phyloP scores from a whole-genome alignment of 2,888 invertebrate genomes.

The Lasioglossum calceatum region DNA sequence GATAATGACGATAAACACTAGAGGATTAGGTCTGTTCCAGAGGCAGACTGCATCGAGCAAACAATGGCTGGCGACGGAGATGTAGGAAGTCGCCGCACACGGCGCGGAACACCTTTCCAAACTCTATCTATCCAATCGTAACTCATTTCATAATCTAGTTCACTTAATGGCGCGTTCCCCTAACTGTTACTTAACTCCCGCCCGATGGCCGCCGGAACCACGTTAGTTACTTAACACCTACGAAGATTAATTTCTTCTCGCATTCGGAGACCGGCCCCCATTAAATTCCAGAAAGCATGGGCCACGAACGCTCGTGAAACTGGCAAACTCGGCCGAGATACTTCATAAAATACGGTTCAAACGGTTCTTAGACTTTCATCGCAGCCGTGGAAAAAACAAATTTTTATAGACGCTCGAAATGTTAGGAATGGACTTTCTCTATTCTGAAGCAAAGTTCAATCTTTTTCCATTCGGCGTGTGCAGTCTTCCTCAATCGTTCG shows the following conservation, averaged over 20 bases:
- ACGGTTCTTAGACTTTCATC: not conserved
- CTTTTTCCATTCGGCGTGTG: not conserved
- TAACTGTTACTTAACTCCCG: conserved; percentile 21
- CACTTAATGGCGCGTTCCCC: conserved; percentile 17
- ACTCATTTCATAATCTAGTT: conserved; percentile 40
- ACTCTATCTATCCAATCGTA: conserved; percentile 27
- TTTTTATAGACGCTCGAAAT: not conserved
- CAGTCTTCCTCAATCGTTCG: no score
- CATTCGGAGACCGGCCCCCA: not conserved
- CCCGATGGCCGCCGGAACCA: conserved; percentile 17
- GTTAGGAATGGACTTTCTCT: not conserved
- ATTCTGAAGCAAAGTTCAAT: not conserved
- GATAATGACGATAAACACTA: conserved; percentile 57
- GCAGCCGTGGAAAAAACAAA: not conserved
- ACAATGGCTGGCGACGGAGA: conserved; percentile 23
- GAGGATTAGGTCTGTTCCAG: conserved; percentile 23
- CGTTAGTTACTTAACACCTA: conserved; percentile 25
- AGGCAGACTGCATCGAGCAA: conserved; percentile 23
- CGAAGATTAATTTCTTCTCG: conserved; percentile 9
- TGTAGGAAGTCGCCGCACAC: conserved; percentile 29
- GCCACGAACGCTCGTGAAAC: not conserved
- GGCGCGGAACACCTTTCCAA: conserved; percentile 36
- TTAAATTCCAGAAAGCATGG: not conserved
- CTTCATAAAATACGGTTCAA: not conserved
- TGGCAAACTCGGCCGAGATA: not conserved